A percentile compares a stretch with the other conserved stretches of the same genome.
Conservation (phyloP, 2,113 vertebrate species). For the Notechis scutatus region DNA sequence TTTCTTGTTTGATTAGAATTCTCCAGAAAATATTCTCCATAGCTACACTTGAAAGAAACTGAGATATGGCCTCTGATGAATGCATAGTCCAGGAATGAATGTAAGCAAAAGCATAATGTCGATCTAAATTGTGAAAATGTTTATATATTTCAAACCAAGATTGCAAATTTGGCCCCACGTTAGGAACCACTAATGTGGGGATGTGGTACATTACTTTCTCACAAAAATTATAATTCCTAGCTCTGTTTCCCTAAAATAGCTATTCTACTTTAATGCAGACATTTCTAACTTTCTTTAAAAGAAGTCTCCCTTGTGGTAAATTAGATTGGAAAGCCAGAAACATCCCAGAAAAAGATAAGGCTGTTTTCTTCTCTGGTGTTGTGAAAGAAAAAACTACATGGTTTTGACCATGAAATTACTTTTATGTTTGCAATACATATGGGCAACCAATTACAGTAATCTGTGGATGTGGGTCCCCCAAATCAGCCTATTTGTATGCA, state of each 20-base stretch:
- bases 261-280: not conserved
- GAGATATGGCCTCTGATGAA: not conserved
- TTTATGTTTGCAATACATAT: not conserved
- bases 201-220: not conserved
- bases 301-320: not conserved
- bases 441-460: not conserved
- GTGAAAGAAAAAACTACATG: not conserved
- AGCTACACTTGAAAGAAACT: not conserved
- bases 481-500: not conserved
- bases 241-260: not conserved
- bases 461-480: not conserved
- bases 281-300: not conserved
- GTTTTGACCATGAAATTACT: not conserved
- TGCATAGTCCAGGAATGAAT: not conserved
- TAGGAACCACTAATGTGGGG: not conserved
- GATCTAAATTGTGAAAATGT: not conserved
- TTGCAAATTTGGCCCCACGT: not conserved
- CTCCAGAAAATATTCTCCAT: not conserved
- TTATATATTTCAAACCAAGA: not conserved
- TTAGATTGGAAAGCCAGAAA: not conserved
- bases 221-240: not conserved
- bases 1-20: not conserved
- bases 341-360: not conserved
- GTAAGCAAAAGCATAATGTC: not conserved
- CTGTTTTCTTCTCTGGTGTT: not conserved